Evolutionary conservation across 2,113 vertebrate genomes (phyloP).

Genomic region (Prunella himalayana): DNA sequence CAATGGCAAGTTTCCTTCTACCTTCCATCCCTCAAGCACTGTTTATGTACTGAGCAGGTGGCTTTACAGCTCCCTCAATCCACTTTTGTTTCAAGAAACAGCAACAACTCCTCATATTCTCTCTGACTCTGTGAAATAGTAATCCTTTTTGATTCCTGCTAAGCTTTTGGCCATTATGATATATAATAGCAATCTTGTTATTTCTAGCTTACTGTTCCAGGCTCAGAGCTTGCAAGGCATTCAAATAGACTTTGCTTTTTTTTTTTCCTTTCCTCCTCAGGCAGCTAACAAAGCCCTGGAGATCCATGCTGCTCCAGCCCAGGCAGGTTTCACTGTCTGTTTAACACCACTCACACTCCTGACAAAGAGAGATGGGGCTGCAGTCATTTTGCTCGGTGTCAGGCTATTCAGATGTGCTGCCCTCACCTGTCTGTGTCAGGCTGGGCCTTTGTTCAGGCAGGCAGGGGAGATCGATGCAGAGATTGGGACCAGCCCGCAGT

Average conservation of each 20-base stretch:
- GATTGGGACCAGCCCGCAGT: neutral
- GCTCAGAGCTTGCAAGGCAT: neutral
- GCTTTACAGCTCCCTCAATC: neutral
- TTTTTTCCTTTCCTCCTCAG: neutral
- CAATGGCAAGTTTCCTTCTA: neutral
- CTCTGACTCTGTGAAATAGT: neutral
- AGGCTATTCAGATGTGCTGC: constrained; percentile 4
- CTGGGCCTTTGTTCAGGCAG: constrained; percentile 15
- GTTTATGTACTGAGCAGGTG: neutral
- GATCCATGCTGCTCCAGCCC: neutral
- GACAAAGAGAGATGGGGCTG: constrained; percentile 17
- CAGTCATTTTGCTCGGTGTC: constrained; percentile 1
- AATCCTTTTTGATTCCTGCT: neutral
- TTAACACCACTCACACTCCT: neutral
- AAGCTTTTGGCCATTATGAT: neutral
- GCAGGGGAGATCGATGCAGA: constrained; percentile 20
- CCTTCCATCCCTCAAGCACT: neutral
- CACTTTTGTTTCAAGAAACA: constrained; percentile 1
- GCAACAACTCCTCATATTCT: neutral
- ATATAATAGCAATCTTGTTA: neutral
- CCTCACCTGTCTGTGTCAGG: constrained; percentile 18
- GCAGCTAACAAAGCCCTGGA: constrained; percentile 6
- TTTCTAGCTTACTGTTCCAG: neutral
- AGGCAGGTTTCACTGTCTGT: neutral
- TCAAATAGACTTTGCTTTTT: neutral